phyloP scores from a whole-genome alignment of 1,140 invertebrate species.

The Vanessa tameamea region DNA sequence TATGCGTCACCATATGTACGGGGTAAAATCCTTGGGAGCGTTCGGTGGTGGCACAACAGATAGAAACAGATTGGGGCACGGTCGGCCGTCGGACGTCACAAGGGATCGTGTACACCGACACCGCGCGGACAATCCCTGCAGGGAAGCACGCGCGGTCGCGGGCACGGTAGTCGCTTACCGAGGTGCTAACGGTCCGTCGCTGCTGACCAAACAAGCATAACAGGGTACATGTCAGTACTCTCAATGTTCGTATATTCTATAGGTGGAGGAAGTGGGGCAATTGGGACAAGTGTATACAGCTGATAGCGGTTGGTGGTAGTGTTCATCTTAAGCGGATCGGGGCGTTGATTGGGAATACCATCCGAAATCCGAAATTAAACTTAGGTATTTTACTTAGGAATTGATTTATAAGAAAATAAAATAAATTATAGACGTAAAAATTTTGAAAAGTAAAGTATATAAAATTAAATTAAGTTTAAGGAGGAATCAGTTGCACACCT shows the following conservation, averaged over 20 bases:
- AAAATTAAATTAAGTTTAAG: slow-evolving; percentile 12
- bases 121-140: slow-evolving; percentile 62
- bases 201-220: slow-evolving; percentile 80
- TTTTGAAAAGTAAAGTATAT: not conserved
- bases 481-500: slow-evolving; percentile 10
- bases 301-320: slow-evolving; percentile 40
- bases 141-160: slow-evolving; percentile 60
- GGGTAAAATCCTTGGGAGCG: slow-evolving; percentile 26
- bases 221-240: slow-evolving; percentile 77
- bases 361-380: slow-evolving; percentile 10
- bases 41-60: slow-evolving; percentile 27
- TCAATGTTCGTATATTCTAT: slow-evolving; percentile 63
- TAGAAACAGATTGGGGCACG: slow-evolving; percentile 37
- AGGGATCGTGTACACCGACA: slow-evolving; percentile 73
- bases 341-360: slow-evolving; percentile 23
- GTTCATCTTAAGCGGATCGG: slow-evolving; percentile 36
- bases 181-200: slow-evolving; percentile 79
- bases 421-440: slow-evolving; percentile 1
- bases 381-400: not conserved
- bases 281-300: slow-evolving; percentile 36
- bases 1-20: slow-evolving; percentile 16
- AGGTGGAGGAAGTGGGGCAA: slow-evolving; percentile 41
- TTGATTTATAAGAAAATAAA: not conserved
- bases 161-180: slow-evolving; percentile 74
- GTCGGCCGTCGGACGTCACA: slow-evolving; percentile 75